These are phyloP conservation scores for Apotomis turbidana DNA, from an alignment of 2,888 invertebrate species.

Conservation along the genomic window DNA sequence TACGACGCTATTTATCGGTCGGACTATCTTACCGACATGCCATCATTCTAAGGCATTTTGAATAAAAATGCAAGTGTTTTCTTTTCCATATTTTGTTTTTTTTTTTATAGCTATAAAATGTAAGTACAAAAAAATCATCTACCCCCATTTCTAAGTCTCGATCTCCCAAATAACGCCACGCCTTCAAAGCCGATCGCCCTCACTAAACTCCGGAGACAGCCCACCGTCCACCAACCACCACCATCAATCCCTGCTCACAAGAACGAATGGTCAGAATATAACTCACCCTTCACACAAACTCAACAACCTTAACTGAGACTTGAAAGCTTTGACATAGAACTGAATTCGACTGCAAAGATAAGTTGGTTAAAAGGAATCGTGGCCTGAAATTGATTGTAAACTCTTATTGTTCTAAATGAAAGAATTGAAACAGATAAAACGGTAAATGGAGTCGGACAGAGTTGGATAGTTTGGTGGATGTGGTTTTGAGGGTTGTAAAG, in stretches of 20 bases:
- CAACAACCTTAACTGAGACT: conserved; percentile 47
- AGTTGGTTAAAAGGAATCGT: conserved; percentile 58
- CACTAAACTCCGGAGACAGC: conserved; percentile 58
- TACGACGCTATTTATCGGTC: too few relatives aligned
- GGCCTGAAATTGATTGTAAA: conserved; percentile 77
- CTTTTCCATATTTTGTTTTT: too few relatives aligned
- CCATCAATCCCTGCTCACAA: conserved; percentile 80
- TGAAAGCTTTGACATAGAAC: conserved; percentile 50
- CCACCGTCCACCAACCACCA: conserved; percentile 68
- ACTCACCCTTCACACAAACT: conserved; percentile 50
- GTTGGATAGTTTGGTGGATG: conserved; percentile 39
- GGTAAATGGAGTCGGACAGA: conserved; percentile 50
- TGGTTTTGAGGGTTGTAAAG: too few relatives aligned
- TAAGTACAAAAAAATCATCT: too few relatives aligned
- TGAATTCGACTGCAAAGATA: conserved; percentile 45
- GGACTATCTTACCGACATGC: too few relatives aligned
- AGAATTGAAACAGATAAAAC: conserved; percentile 79
- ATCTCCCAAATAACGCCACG: neutral
- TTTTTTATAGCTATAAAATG: too few relatives aligned
- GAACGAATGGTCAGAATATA: conserved; percentile 78
- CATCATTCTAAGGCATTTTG: too few relatives aligned
- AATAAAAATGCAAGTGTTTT: too few relatives aligned
- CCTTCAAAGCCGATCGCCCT: conserved; percentile 52
- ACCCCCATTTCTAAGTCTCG: neutral
- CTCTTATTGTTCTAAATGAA: conserved; percentile 79